Percentiles rank a stretch among this genome's conserved stretches.
These are phyloP conservation scores for Myzus persicae DNA, from an alignment of 1,140 invertebrate species.

Conservation along the genomic window DNA sequence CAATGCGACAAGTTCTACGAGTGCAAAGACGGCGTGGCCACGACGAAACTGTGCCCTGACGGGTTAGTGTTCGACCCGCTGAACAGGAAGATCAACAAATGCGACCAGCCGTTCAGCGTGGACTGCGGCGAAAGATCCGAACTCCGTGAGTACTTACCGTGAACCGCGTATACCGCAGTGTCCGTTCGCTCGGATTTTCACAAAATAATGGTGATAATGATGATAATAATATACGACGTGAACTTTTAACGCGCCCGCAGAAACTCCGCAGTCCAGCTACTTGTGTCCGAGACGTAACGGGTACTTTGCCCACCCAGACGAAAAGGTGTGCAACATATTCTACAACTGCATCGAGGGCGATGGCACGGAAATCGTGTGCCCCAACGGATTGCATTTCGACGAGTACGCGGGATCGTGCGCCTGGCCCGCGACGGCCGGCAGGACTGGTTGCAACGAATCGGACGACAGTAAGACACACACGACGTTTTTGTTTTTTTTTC, in stretches of 20 bases:
- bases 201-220: too few species aligned
- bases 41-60: constrained; percentile 81
- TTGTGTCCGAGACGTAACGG: constrained; percentile 85
- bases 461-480: constrained; percentile 63
- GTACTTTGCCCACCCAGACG: constrained; percentile 86
- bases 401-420: constrained; percentile 86
- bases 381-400: constrained; percentile 85
- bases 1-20: constrained; percentile 89
- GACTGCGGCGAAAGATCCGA: constrained; percentile 85
- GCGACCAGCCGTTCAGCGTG: constrained; percentile 89
- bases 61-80: constrained; percentile 85
- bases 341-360: constrained; percentile 89
- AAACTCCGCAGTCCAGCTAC: constrained; percentile 75
- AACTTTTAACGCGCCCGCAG: constrained; percentile 65
- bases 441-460: constrained; percentile 73
- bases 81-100: constrained; percentile 86
- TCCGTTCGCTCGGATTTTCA: neutral
- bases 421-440: constrained; percentile 83
- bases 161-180: too few species aligned
- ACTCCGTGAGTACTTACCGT: constrained; percentile 76
- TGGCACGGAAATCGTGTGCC: constrained; percentile 80
- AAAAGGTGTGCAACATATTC: constrained; percentile 82
- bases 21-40: constrained; percentile 76
- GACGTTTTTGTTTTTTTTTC: too few species aligned
- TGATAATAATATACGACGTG: neutral